Conservation (phyloP, 2,888 invertebrate species). For the Eubasilissa splendida region DNA sequence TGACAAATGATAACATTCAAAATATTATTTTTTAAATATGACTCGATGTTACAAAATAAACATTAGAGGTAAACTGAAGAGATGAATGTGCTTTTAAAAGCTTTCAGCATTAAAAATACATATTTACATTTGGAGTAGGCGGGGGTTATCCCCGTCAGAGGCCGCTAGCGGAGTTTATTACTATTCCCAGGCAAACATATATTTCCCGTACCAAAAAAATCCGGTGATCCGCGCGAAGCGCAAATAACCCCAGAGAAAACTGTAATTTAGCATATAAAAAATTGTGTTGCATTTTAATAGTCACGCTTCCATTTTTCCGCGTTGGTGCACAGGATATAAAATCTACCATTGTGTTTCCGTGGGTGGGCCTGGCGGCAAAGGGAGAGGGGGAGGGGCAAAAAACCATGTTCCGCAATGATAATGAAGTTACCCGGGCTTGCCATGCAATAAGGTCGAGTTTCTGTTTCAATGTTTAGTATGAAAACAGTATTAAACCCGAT, state of each 20-base stretch:
- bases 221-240: background rate
- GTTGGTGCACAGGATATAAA: background rate
- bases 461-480: constrained; percentile 28
- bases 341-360: constrained; percentile 27
- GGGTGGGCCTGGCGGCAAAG: background rate
- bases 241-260: constrained; percentile 16
- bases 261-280: constrained; percentile 25
- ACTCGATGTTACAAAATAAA: too few species aligned
- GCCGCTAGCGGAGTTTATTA: too few species aligned
- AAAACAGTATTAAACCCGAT: constrained; percentile 32
- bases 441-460: constrained; percentile 25
- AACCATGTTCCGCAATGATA: constrained; percentile 32
- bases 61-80: too few species aligned
- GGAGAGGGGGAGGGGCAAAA: background rate
- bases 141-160: too few species aligned
- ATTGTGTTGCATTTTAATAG: constrained; percentile 15
- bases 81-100: too few species aligned
- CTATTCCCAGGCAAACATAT: too few species aligned
- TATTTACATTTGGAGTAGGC: too few species aligned
- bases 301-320: constrained; percentile 16
- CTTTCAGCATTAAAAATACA: too few species aligned
- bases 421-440: constrained; percentile 40
- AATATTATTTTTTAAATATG: too few species aligned
- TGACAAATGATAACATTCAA: too few species aligned
- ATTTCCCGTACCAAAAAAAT: too few species aligned